Conservation (phyloP, 2,888 invertebrate species). For the Prosapia bicincta region DNA sequence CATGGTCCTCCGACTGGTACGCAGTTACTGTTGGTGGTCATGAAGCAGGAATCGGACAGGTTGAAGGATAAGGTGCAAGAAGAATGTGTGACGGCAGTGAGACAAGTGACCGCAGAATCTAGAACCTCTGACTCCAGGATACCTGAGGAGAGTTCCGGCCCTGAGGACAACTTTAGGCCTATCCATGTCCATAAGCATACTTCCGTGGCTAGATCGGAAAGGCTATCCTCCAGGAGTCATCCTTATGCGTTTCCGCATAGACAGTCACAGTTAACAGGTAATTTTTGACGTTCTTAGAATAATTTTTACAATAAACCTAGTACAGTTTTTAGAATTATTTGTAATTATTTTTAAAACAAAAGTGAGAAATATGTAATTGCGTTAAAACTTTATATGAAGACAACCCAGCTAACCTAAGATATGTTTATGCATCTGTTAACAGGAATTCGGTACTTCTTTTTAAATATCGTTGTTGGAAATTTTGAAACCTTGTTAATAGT, state of each 20-base stretch:
- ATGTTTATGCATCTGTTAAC: too few species aligned
- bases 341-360: too few species aligned
- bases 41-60: background rate
- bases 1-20: background rate
- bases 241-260: background rate
- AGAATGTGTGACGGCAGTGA: background rate
- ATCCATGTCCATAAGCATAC: background rate
- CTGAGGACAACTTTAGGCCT: background rate
- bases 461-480: too few species aligned
- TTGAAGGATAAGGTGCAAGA: background rate
- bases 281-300: too few species aligned
- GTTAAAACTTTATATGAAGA: too few species aligned
- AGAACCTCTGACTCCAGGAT: background rate
- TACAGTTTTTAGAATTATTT: too few species aligned
- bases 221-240: background rate
- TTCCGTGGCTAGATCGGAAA: too few species aligned
- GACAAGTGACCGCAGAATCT: background rate
- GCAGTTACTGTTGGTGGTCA: background rate
- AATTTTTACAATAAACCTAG: too few species aligned
- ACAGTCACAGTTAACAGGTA: background rate
- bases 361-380: too few species aligned
- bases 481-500: too few species aligned
- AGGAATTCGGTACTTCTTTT: too few species aligned
- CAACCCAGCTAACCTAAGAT: too few species aligned
- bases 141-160: background rate